Evolutionary conservation across 2,888 invertebrate genomes (phyloP).

Genomic region (Gerosis bhagava): DNA sequence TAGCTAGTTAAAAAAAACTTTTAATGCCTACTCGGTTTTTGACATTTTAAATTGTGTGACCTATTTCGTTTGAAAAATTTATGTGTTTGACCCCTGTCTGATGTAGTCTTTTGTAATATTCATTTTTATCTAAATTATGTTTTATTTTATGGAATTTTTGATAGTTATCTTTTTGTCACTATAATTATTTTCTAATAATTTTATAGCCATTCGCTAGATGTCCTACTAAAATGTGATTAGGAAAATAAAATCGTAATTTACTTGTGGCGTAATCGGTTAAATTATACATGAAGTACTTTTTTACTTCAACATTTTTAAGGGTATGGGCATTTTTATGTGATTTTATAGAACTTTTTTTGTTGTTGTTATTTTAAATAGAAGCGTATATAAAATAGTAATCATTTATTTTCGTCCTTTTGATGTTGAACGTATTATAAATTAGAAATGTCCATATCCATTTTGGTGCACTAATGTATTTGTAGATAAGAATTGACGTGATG

Average conservation of each 20-base stretch:
- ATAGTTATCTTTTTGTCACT: constrained; percentile 11
- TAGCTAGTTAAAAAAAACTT: constrained; percentile 9
- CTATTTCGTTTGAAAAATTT: no score
- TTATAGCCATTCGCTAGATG: constrained; percentile 18
- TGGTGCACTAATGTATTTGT: constrained; percentile 36
- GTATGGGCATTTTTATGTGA: constrained; percentile 37
- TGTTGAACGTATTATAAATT: constrained; percentile 15
- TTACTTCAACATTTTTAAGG: constrained; percentile 25
- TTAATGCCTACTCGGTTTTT: constrained; percentile 11
- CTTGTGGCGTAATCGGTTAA: constrained; percentile 11
- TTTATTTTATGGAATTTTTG: no score
- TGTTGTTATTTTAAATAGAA: no score
- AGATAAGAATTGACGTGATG: constrained; percentile 36
- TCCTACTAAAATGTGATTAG: constrained; percentile 5
- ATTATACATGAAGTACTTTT: constrained; percentile 19
- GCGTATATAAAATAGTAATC: constrained; percentile 7
- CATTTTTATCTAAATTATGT: no score
- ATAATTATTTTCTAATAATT: constrained; percentile 4
- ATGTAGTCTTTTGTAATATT: no score
- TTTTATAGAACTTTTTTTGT: no score
- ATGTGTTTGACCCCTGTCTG: no score
- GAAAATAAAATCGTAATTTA: constrained; percentile 1
- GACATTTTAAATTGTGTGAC: no score
- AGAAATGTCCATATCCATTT: constrained; percentile 40
- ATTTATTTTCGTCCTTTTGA: constrained; percentile 26